Base-by-base conservation (phyloP, 2,797 vertebrate genomes). In the Emys orbicularis region DNA sequence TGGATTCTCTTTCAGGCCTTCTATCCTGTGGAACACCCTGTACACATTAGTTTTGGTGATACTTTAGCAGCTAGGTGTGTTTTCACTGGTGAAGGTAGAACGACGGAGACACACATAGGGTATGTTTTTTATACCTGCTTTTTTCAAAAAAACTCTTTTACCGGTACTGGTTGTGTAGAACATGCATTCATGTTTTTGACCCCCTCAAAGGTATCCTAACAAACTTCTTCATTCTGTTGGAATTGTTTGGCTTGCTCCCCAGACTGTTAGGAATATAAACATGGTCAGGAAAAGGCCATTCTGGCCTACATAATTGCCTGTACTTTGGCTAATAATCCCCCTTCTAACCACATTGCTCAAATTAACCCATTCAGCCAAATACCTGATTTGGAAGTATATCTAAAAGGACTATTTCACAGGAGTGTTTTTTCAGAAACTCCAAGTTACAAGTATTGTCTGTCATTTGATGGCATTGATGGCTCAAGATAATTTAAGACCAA, bases 1-100 rank as follows among this genome's bases (percentile, higher is more conserved):
- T 91, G 3, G 84, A 82, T 95, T 95, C 82, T 81, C 76, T 97
- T 95, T 80, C 96, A 99, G 99, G 99, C 99, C 72, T 99, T 99
- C 97, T 99, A 99, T 96, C 98, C 99, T 0, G 98, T 98, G 79
- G 98, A 98, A 95, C 98, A 97, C 81, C 98, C 98, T 0, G 86
- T 99, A 52, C 98, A 98, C 68, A 95, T 99, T 87, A 98, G 97
- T 92, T 98, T 99, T 77, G 99, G 99, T 72, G 99, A 99, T 96
- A 98, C 97, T 15, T 82, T 99, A 15, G 99, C 99, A 80, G 99
- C 99, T 94, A 99, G 99, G 97, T 99, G 99, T 96, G 98, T 99
- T 13, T 99, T 99, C 95, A 99, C 98, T 79, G 99, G 99, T 29
- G 99, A 99, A 95, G 99, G 99, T 90, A 99, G 98, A 97, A 99